Evolutionary conservation across 2,888 invertebrate species (phyloP).

Genomic region (Anoncus sp.): DNA sequence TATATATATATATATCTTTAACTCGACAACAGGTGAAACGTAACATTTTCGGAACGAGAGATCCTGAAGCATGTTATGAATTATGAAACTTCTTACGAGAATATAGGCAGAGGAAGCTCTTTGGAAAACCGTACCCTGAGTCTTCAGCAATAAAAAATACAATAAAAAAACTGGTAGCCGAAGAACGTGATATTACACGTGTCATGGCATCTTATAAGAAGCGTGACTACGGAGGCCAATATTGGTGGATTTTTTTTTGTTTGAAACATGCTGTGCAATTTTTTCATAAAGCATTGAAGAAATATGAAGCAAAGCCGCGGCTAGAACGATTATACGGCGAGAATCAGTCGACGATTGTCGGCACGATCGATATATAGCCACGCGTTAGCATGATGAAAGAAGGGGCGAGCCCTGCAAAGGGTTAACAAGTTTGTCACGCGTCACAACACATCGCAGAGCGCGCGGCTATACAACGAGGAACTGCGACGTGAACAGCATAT

Average conservation of each 20-base stretch:
- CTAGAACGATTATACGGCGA: constrained; percentile 19
- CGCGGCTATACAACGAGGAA: constrained; percentile 11
- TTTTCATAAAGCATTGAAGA: not conserved
- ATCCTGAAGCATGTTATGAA: constrained; percentile 3
- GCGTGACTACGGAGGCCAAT: not conserved
- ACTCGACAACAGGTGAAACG: constrained; percentile 40
- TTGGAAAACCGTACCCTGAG: not conserved
- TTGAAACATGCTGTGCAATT: not conserved
- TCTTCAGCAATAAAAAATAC: not conserved
- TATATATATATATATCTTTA: not conserved
- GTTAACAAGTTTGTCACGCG: constrained; percentile 45
- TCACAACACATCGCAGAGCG: constrained; percentile 45
- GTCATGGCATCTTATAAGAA: not conserved
- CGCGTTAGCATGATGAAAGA: constrained; percentile 5
- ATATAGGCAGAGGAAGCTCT: not conserved
- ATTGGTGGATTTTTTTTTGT: too few relatives aligned
- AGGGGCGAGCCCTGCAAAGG: constrained; percentile 37
- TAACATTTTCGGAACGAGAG: constrained; percentile 10
- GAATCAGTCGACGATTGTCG: constrained; percentile 33
- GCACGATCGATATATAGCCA: constrained; percentile 39
- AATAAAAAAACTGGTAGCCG: not conserved
- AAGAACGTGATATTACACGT: not conserved
- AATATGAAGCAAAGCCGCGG: not conserved
- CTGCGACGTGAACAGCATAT: constrained; percentile 24
- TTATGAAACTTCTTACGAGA: constrained; percentile 4